These are phyloP conservation scores for Chrysolina oricalcia DNA, from an alignment of 2,888 invertebrate species.

Conservation along the genomic window DNA sequence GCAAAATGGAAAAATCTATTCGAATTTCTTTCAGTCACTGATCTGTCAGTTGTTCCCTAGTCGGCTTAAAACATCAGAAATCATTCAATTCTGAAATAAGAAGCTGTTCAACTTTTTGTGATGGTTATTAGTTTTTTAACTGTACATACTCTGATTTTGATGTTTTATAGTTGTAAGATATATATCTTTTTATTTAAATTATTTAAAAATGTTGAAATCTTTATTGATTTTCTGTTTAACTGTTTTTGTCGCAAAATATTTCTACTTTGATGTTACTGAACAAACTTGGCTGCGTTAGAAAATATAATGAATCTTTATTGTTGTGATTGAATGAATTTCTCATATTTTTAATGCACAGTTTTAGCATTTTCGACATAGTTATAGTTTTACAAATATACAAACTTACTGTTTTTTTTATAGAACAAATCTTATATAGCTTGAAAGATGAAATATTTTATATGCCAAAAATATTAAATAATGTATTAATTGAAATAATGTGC, in stretches of 20 bases:
- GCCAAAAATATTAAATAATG: slow-evolving; percentile 67
- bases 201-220: slow-evolving; percentile 42
- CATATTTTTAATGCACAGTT: slow-evolving; percentile 49
- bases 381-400: slow-evolving; percentile 49
- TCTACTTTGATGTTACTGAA: slow-evolving; percentile 39
- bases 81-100: slow-evolving; percentile 33
- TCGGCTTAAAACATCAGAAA: slow-evolving; percentile 41
- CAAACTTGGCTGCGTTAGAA: slow-evolving; percentile 36
- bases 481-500: slow-evolving; percentile 62
- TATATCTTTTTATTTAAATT: slow-evolving; percentile 39
- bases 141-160: slow-evolving; percentile 46
- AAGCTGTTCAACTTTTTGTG: slow-evolving; percentile 36
- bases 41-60: slow-evolving; percentile 34
- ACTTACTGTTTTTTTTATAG: slow-evolving; percentile 49
- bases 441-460: slow-evolving; percentile 66
- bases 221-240: slow-evolving; percentile 35
- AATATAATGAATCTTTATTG: slow-evolving; percentile 38
- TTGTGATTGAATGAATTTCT: slow-evolving; percentile 47
- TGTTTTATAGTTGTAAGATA: slow-evolving; percentile 51
- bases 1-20: neutral
- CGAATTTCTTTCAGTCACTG: slow-evolving; percentile 6
- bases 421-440: slow-evolving; percentile 57
- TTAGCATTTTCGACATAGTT: slow-evolving; percentile 46
- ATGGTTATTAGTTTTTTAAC: slow-evolving; percentile 48
- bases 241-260: slow-evolving; percentile 38